Percentiles rank a stretch among this genome's conserved stretches.
These are phyloP conservation scores for Tragopan temminckii DNA, from an alignment of 2,797 vertebrate species.

Conservation along the genomic window DNA sequence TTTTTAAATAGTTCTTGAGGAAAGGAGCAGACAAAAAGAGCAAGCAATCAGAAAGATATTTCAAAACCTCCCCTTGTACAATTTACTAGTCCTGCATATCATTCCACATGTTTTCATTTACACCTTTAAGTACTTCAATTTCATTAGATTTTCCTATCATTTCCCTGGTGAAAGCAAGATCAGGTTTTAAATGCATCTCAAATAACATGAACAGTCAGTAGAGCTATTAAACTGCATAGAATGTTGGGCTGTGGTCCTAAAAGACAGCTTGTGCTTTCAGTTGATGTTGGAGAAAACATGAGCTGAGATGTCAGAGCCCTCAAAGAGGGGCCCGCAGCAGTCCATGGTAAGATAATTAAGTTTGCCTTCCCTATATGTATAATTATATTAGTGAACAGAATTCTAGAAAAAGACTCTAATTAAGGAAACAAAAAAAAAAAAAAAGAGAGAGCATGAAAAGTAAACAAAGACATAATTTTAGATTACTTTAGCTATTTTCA, in stretches of 20 bases:
- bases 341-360: not conserved
- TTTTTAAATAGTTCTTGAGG: not conserved
- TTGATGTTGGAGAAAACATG: not conserved
- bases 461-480: not conserved
- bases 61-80: not conserved
- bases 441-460: not conserved
- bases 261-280: not conserved
- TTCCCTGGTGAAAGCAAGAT: not conserved
- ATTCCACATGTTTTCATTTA: not conserved
- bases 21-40: not conserved
- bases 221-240: not conserved
- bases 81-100: not conserved
- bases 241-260: not conserved
- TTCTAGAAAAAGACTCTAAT: not conserved
- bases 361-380: not conserved
- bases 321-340: not conserved
- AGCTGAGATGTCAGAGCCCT: not conserved
- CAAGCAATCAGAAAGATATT: not conserved
- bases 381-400: not conserved
- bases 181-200: constrained; percentile 30
- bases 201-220: constrained; percentile 13
- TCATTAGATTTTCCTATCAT: not conserved
- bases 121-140: not conserved
- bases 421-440: not conserved
- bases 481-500: not conserved